Conservation (phyloP, 1,140 invertebrate genomes). For the Drosophila tropicalis region DNA sequence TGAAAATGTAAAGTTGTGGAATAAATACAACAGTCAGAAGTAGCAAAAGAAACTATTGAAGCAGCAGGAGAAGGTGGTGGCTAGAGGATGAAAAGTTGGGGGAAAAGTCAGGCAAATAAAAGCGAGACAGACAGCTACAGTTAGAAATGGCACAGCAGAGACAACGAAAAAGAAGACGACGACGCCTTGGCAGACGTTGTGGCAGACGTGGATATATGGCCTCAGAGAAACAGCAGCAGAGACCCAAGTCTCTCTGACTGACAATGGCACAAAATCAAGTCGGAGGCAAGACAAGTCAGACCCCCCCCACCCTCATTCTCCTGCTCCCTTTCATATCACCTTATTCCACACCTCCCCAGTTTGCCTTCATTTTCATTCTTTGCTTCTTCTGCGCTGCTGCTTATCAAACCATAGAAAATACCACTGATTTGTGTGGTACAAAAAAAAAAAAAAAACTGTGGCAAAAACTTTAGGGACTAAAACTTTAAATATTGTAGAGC, state of each 20-base stretch:
- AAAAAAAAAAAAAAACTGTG: background rate
- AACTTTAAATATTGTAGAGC: constrained; percentile 46
- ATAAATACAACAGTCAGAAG: constrained; percentile 54
- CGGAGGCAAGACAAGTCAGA: background rate
- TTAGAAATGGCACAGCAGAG: constrained; percentile 13
- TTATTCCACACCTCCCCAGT: background rate
- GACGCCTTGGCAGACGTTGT: constrained; percentile 61
- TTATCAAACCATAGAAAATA: constrained; percentile 56
- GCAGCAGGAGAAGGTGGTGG: constrained; percentile 5
- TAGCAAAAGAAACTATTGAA: constrained; percentile 2
- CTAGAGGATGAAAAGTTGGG: background rate
- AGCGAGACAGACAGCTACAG: constrained; percentile 15
- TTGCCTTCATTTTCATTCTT: background rate
- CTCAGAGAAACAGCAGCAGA: constrained; percentile 23
- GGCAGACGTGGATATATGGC: constrained; percentile 77
- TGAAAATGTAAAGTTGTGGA: constrained; percentile 68
- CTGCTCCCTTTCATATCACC: background rate
- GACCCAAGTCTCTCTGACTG: constrained; percentile 47
- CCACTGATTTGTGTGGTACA: constrained; percentile 43
- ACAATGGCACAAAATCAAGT: constrained; percentile 26
- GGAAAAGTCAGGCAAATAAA: constrained; percentile 7
- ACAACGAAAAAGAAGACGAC: constrained; percentile 28
- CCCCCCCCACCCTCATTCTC: background rate
- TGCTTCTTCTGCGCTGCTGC: constrained; percentile 22
- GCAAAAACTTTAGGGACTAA: constrained; percentile 25